Evolutionary conservation across 2,888 invertebrate species (phyloP).

Genomic region (Neria commutata): DNA sequence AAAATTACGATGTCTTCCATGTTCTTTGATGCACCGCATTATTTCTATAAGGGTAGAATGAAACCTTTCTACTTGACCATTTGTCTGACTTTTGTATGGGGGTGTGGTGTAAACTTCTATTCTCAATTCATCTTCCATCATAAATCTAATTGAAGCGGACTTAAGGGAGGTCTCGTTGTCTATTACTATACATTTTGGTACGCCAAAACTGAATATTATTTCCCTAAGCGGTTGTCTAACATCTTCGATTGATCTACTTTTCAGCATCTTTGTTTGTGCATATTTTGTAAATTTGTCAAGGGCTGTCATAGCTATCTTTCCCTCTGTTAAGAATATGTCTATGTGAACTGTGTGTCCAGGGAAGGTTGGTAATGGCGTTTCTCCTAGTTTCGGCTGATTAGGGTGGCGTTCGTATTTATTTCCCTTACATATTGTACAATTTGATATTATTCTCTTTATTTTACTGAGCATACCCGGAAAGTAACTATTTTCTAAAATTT

Average conservation of each 20-base stretch:
- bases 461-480: too few relatives aligned
- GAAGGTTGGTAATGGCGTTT: slow-evolving; percentile 28
- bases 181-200: slow-evolving; percentile 29
- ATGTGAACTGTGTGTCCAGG: slow-evolving; percentile 27
- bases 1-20: too few relatives aligned
- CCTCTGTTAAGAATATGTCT: too few relatives aligned
- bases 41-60: too few relatives aligned
- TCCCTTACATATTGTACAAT: slow-evolving; percentile 20
- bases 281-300: slow-evolving; percentile 31
- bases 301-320: too few relatives aligned
- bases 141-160: slow-evolving; percentile 23
- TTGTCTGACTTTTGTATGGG: too few relatives aligned
- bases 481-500: too few relatives aligned
- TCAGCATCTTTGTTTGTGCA: slow-evolving; percentile 13
- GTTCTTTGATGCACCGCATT: too few relatives aligned
- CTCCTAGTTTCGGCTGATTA: slow-evolving; percentile 14
- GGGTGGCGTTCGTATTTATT: slow-evolving; percentile 28
- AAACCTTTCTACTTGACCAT: too few relatives aligned
- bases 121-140: slow-evolving; percentile 28
- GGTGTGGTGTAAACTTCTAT: too few relatives aligned
- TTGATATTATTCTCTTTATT: too few relatives aligned
- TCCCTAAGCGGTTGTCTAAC: slow-evolving; percentile 25
- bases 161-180: slow-evolving; percentile 34
- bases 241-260: slow-evolving; percentile 23
- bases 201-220: slow-evolving; percentile 28